A percentile compares a stretch with the other conserved stretches of the same genome.
Evolutionary conservation across 2,797 vertebrate species (phyloP).

Genomic region (Urosaurus nigricauda): DNA sequence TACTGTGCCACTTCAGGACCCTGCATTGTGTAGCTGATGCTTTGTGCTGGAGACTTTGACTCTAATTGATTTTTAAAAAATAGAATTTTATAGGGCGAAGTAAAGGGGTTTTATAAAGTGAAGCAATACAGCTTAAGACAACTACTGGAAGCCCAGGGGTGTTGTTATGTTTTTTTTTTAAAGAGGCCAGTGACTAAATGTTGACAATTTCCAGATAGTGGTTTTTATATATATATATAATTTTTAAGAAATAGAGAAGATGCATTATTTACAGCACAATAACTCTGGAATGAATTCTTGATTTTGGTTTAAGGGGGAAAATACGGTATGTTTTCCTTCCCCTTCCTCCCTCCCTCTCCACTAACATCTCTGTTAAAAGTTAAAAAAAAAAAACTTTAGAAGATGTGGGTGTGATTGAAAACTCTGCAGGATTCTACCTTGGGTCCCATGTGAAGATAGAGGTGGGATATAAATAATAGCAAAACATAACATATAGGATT

Average conservation of each 20-base stretch:
- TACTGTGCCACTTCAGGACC: not conserved
- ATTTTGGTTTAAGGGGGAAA: not conserved
- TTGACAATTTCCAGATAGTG: constrained; percentile 18
- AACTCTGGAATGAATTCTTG: not conserved
- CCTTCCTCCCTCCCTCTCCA: too few relatives aligned
- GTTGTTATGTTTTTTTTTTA: constrained; percentile 18
- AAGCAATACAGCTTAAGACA: not conserved
- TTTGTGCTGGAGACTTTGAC: constrained; percentile 39
- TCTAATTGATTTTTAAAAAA: constrained; percentile 26
- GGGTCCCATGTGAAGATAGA: too few relatives aligned
- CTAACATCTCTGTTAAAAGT: not conserved
- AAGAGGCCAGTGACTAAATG: constrained; percentile 35
- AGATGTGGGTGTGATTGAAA: not conserved
- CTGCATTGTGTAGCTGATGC: constrained; percentile 4
- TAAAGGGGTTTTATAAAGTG: constrained; percentile 32
- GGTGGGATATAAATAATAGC: too few relatives aligned
- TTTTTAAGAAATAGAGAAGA: constrained; percentile 31
- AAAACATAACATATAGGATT: too few relatives aligned
- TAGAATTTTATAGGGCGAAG: constrained; percentile 28
- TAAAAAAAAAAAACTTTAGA: not conserved
- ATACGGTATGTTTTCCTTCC: not conserved
- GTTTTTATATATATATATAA: constrained; percentile 49
- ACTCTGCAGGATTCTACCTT: not conserved
- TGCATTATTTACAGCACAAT: constrained; percentile 34
- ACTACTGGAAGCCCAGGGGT: constrained; percentile 39